phyloP scores from a whole-genome alignment of 1,140 invertebrate species.

The Myzus persicae region DNA sequence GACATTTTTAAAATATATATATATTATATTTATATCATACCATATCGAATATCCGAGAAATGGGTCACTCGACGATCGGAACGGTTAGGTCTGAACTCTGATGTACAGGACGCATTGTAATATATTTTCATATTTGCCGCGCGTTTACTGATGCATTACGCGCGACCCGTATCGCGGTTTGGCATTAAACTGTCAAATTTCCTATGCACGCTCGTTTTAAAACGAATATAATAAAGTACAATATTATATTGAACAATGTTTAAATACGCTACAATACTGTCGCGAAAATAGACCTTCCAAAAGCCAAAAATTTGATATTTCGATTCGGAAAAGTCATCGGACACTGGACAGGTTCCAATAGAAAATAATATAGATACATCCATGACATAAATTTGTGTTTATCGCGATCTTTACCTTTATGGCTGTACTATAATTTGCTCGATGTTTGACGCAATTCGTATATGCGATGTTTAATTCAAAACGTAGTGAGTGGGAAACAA shows the following conservation, averaged over 20 bases:
- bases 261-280: not conserved
- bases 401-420: not conserved
- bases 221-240: not conserved
- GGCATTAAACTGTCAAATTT: not conserved
- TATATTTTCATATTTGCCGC: not conserved
- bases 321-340: not conserved
- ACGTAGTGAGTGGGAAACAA: not conserved
- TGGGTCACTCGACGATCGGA: not conserved
- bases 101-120: not conserved
- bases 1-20: not conserved
- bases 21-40: not conserved
- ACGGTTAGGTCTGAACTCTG: not conserved
- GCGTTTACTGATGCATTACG: not conserved
- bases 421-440: not conserved
- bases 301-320: not conserved
- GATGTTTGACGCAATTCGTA: not conserved
- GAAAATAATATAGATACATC: no score
- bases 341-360: not conserved
- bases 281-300: not conserved
- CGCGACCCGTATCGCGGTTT: not conserved
- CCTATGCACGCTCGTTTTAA: not conserved
- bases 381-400: not conserved
- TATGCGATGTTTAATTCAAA: no score
- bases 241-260: not conserved
- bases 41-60: slow-evolving; percentile 25